Evolutionary conservation across 2,113 vertebrate genomes (phyloP).

Genomic region (Leptocoma aspasia): DNA sequence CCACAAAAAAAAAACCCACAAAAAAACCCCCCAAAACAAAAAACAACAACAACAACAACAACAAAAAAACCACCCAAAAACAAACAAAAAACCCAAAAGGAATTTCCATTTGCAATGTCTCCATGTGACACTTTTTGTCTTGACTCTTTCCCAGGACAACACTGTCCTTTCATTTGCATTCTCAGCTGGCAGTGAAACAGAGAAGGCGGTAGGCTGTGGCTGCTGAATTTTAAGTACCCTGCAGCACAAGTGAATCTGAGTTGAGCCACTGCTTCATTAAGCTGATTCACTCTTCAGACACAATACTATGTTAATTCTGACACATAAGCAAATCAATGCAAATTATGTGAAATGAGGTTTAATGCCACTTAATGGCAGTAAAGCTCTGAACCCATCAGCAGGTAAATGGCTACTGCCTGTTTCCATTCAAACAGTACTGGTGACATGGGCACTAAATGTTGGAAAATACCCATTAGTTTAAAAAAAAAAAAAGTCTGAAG

Average conservation of each 20-base stretch:
- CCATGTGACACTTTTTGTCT: background rate
- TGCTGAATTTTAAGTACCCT: slow-evolving; percentile 50
- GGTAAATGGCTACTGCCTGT: background rate
- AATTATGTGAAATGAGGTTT: slow-evolving; percentile 11
- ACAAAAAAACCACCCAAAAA: background rate
- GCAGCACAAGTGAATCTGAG: background rate
- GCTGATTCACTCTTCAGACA: slow-evolving; percentile 46
- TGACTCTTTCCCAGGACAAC: background rate
- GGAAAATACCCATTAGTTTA: background rate
- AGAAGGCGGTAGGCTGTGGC: slow-evolving; percentile 6
- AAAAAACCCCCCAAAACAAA: too few relatives aligned
- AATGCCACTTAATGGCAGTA: background rate
- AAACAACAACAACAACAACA: too few relatives aligned
- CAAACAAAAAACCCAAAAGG: background rate
- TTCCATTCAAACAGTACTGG: background rate
- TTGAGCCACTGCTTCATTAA: slow-evolving; percentile 6
- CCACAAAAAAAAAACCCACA: background rate
- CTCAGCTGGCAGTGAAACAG: slow-evolving; percentile 3
- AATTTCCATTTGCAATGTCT: background rate
- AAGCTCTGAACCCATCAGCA: background rate
- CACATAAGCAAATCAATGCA: slow-evolving; percentile 21
- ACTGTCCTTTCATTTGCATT: slow-evolving; percentile 22
- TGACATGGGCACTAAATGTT: background rate
- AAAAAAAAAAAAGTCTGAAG: background rate
- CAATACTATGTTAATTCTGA: slow-evolving; percentile 25